These are phyloP conservation scores for Mesocentrotus franciscanus DNA, from an alignment of 53 echinoderm and acorn worm genomes.

Conservation along the genomic window DNA sequence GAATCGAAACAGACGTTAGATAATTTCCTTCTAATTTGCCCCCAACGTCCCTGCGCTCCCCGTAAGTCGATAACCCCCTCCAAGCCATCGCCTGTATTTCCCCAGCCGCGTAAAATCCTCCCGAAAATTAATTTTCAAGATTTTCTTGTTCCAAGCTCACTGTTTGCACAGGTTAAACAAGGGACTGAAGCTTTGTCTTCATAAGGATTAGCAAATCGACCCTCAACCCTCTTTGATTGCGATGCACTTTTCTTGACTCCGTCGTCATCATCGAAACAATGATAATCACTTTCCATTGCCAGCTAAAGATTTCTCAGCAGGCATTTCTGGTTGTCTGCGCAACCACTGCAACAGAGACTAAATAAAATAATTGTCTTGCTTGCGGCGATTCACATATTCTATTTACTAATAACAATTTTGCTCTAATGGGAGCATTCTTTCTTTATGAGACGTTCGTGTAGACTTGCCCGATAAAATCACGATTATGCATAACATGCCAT, in stretches of 20 bases:
- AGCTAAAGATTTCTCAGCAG: not conserved
- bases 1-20: slow-evolving; percentile 26
- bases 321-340: not conserved
- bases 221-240: slow-evolving; percentile 26
- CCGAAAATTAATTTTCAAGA: slow-evolving; percentile 52
- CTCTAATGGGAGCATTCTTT: not conserved
- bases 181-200: slow-evolving; percentile 38
- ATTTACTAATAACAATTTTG: not conserved
- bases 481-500: too few relatives aligned
- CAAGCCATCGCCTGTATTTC: not conserved
- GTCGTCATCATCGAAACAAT: not conserved
- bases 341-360: not conserved
- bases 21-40: slow-evolving; percentile 34
- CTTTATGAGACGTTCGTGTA: not conserved
- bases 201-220: slow-evolving; percentile 13
- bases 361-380: not conserved
- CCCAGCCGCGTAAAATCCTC: slow-evolving; percentile 28
- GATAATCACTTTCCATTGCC: not conserved
- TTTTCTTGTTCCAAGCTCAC: not conserved
- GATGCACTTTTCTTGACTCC: slow-evolving; percentile 34
- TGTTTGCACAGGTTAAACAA: slow-evolving; percentile 25
- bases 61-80: not conserved
- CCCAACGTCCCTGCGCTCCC: slow-evolving; percentile 19
- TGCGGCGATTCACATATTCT: not conserved
- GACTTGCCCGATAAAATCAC: too few relatives aligned